phyloP scores from a whole-genome alignment of 1,140 invertebrate genomes.

The Scaptodrosophila lebanonensis region DNA sequence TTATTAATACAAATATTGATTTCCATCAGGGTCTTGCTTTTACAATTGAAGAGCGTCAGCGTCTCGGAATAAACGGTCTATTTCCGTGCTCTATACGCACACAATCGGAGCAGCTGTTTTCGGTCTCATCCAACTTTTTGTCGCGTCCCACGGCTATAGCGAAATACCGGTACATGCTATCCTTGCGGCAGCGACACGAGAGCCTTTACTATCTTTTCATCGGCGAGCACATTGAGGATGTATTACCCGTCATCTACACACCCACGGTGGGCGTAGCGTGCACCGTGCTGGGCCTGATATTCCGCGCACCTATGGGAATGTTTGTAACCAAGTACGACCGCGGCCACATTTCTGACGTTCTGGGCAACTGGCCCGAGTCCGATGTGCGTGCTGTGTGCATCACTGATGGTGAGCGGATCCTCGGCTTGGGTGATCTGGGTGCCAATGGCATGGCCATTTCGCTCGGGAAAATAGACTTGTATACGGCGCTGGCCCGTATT shows the following conservation, averaged over 20 bases:
- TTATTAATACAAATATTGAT: slow-evolving; percentile 3
- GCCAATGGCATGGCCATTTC: slow-evolving; percentile 98
- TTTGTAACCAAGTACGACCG: slow-evolving; percentile 98
- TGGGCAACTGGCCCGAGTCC: slow-evolving; percentile 73
- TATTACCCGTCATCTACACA: slow-evolving; percentile 83
- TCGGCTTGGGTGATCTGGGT: slow-evolving; percentile 95
- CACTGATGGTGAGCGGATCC: slow-evolving; percentile 96
- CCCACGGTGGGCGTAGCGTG: slow-evolving; percentile 84
- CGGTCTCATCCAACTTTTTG: slow-evolving; percentile 85
- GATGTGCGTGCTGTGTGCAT: slow-evolving; percentile 95
- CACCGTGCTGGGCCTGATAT: slow-evolving; percentile 77
- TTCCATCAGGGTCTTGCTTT: slow-evolving; percentile 25
- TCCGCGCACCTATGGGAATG: slow-evolving; percentile 86
- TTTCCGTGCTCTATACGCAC: slow-evolving; percentile 89
- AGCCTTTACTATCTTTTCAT: slow-evolving; percentile 96
- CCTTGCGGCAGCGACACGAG: slow-evolving; percentile 91
- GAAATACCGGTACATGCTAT: slow-evolving; percentile 89
- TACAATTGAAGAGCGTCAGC: slow-evolving; percentile 37
- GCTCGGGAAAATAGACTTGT: slow-evolving; percentile 95
- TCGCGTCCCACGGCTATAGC: slow-evolving; percentile 87
- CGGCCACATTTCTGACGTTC: slow-evolving; percentile 90
- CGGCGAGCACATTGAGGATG: slow-evolving; percentile 89
- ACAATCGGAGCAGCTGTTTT: slow-evolving; percentile 88
- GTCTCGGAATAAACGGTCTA: slow-evolving; percentile 84
- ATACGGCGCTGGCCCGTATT: slow-evolving; percentile 94